Percentiles rank a stretch among this genome's conserved stretches.
phyloP scores from a whole-genome alignment of 2,113 vertebrate species.

The Anser cygnoides region DNA sequence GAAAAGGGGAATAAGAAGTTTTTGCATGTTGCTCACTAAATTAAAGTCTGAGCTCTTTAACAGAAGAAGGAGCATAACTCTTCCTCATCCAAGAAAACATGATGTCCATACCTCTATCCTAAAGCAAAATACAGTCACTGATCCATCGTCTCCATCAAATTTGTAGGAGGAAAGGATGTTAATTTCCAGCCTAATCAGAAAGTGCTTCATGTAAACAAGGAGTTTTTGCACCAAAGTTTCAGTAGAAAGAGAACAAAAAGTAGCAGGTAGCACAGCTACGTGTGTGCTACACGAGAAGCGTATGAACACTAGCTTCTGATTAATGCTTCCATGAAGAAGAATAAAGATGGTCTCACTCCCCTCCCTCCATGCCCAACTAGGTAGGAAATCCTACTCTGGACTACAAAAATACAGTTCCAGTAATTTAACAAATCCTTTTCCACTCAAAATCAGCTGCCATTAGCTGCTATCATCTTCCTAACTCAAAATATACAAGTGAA shows the following conservation, averaged over 20 bases:
- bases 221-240: constrained; percentile 50
- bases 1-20: background rate
- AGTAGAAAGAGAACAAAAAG: constrained; percentile 3
- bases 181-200: constrained; percentile 43
- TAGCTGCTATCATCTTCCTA: background rate
- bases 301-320: background rate
- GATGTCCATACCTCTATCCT: background rate
- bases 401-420: background rate
- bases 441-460: background rate
- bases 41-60: constrained; percentile 24
- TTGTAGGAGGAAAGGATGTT: background rate
- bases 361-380: background rate
- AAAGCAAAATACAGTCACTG: background rate
- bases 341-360: background rate
- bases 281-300: background rate
- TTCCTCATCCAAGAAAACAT: constrained; percentile 13
- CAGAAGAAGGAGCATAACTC: background rate
- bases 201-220: constrained; percentile 65
- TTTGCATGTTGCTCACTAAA: constrained; percentile 38
- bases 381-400: background rate
- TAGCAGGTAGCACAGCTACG: background rate
- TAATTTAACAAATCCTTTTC: background rate
- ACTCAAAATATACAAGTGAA: background rate
- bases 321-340: background rate
- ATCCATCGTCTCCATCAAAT: constrained; percentile 41